Conservation (phyloP, 30 jellyfish, hydroid and myxozoan genomes). For the Aurelia coerulea region DNA sequence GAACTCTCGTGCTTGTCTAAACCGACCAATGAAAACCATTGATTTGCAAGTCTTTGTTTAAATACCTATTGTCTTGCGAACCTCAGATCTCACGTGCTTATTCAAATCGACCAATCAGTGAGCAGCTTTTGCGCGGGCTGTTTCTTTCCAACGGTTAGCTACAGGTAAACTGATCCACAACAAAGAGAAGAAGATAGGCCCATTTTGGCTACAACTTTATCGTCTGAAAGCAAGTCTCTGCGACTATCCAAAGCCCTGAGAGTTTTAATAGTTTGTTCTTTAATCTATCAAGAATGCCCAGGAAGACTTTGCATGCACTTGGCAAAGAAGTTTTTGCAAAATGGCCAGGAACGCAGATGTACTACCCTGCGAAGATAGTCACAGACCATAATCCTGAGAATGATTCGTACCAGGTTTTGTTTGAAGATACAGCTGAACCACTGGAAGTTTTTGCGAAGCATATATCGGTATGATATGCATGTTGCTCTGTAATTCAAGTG, state of each 20-base stretch:
- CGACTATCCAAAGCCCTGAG: too few species aligned
- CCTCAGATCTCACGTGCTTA: constrained; percentile 21
- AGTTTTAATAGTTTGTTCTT: too few species aligned
- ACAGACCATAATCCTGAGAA: constrained; percentile 41
- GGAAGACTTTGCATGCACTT: constrained; percentile 21
- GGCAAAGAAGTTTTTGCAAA: constrained; percentile 76
- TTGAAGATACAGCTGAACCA: constrained; percentile 34
- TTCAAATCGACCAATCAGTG: constrained; percentile 51
- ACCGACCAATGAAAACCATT: constrained; percentile 12
- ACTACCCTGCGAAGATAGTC: constrained; percentile 63
- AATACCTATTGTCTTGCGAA: too few species aligned
- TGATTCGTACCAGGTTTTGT: constrained; percentile 52
- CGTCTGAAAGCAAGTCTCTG: too few species aligned
- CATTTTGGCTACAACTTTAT: not conserved
- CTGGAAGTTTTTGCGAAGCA: constrained; percentile 52
- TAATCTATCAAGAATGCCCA: constrained; percentile 17
- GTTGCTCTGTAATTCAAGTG: not conserved
- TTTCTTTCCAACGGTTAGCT: constrained; percentile 60
- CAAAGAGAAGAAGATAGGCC: constrained; percentile 37
- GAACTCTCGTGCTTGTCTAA: not conserved
- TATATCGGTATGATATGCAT: constrained; percentile 46
- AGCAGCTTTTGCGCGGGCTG: constrained; percentile 64
- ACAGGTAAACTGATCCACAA: constrained; percentile 16
- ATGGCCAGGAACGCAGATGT: constrained; percentile 90
- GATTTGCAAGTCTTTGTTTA: not conserved